Evolutionary conservation across 2,888 invertebrate species (phyloP), one percentile per base, ranked within the genome.

Genomic region (Blomia tropicalis): DNA sequence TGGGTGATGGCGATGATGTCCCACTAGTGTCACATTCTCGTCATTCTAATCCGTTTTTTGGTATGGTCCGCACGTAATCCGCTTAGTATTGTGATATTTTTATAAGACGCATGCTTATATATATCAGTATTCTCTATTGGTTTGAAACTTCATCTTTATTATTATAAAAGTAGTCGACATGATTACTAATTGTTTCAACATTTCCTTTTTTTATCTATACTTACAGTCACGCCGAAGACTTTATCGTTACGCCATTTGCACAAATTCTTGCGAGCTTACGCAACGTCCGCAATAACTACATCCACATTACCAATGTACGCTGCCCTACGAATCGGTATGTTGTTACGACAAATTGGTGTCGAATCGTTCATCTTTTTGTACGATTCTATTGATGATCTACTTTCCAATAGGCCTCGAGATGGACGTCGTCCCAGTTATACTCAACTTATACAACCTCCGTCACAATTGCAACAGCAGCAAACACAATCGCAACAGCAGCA

Each of bases 191-290:
- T n/a, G n/a, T n/a, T n/a, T n/a, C n/a, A n/a, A n/a, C n/a, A n/a
- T n/a, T n/a, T n/a, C n/a, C n/a, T n/a, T n/a, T n/a, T n/a, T n/a
- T n/a, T n/a, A n/a, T n/a, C n/a, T 54, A 66, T 58, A 68, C 75
- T 70, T 80, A 64, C 79, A 83, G 91, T 78, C 93, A 96, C 81
- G 93, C 93, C 74, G 96, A 98, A 80, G 96, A 96, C 79, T 83
- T 96, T 79, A 98, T 98, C 75, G 96, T 98, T 75, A 98, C 98
- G 71, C 98, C 98, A 72, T 98, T 98, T 80, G 98, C 98, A 77
- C 98, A 98, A 82, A 90, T 98, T 77, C 82, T 98, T 78, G 95
- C 96, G 76, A 93, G 93, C 78, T 82, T 98, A 75, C 86, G 95
- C 74, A 93, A 91, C 77, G 93, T 98, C 72, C 85, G 96, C 75